Evolutionary conservation across 2,888 invertebrate genomes (phyloP).

Genomic region (Neocrepidodera transversa): DNA sequence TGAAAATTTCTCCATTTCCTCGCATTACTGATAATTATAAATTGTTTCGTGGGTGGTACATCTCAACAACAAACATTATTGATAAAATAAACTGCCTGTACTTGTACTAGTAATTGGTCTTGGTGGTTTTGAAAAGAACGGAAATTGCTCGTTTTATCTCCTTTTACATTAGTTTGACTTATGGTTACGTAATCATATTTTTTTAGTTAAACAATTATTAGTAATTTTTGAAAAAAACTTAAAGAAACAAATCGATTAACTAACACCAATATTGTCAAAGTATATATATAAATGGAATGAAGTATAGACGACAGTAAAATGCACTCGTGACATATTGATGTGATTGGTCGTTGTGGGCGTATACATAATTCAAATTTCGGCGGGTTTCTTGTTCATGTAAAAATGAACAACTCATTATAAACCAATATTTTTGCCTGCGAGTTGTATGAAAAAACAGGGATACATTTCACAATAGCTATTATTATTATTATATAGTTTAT

Average conservation of each 20-base stretch:
- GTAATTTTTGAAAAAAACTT: conserved; percentile 1
- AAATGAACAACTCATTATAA: no score
- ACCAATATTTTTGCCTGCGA: no score
- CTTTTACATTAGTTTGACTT: neutral
- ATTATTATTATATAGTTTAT: no score
- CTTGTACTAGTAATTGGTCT: neutral
- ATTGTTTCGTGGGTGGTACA: conserved; percentile 13
- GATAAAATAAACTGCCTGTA: conserved; percentile 20
- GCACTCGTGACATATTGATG: no score
- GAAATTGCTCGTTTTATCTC: neutral
- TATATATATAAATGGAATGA: no score
- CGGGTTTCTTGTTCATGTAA: no score
- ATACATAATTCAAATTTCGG: no score
- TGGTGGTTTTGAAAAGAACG: neutral
- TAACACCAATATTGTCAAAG: no score
- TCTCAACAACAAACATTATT: conserved; percentile 19
- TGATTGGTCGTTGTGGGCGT: no score
- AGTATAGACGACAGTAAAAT: no score
- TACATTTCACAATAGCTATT: no score
- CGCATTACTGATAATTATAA: conserved; percentile 30
- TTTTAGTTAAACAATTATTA: neutral
- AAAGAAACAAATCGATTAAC: conserved; percentile 3
- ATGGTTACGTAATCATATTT: conserved; percentile 30
- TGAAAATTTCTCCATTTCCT: conserved; percentile 23
- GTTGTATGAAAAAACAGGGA: no score